Evolutionary conservation across 2,113 vertebrate species (phyloP).

Genomic region (Oryzias javanicus): DNA sequence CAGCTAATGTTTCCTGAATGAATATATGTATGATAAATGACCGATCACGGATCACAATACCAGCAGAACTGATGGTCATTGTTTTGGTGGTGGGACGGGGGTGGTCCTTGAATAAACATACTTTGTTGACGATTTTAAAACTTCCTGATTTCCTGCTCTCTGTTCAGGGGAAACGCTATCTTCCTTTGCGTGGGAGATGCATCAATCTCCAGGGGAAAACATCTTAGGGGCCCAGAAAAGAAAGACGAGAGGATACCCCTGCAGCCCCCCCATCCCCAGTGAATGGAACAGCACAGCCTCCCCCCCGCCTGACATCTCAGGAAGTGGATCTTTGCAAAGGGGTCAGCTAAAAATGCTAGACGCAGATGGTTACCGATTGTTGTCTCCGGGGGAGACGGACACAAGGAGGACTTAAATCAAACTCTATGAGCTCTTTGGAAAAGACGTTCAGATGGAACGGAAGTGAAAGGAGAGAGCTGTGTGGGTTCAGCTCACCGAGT

Average conservation of each 20-base stretch:
- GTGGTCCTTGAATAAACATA: conserved; percentile 7
- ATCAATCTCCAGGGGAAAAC: conserved; percentile 61
- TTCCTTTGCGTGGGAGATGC: conserved; percentile 66
- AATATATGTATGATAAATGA: conserved; percentile 24
- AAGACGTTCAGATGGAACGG: conserved; percentile 21
- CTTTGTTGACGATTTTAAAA: conserved; percentile 34
- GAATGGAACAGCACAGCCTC: conserved; percentile 54
- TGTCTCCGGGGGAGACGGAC: conserved; percentile 42
- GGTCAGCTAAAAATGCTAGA: conserved; percentile 30
- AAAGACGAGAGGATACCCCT: conserved; percentile 52
- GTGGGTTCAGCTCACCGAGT: conserved; percentile 23
- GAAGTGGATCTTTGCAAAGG: conserved; percentile 69
- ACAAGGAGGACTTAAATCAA: conserved; percentile 32
- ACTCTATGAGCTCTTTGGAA: conserved; percentile 20
- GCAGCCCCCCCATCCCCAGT: conserved; percentile 17
- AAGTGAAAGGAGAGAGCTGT: conserved; percentile 9
- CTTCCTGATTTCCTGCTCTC: conserved; percentile 53
- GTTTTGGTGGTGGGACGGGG: conserved; percentile 10
- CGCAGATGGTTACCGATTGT: conserved; percentile 42
- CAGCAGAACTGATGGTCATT: conserved; percentile 5
- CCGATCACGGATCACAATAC: conserved; percentile 26
- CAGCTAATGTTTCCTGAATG: conserved; percentile 44
- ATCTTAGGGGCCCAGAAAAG: conserved; percentile 57
- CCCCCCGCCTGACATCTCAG: conserved; percentile 67
- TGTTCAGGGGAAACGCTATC: conserved; percentile 47